Conservation (phyloP, 1,140 invertebrate genomes). For the Drosophila saltans region DNA sequence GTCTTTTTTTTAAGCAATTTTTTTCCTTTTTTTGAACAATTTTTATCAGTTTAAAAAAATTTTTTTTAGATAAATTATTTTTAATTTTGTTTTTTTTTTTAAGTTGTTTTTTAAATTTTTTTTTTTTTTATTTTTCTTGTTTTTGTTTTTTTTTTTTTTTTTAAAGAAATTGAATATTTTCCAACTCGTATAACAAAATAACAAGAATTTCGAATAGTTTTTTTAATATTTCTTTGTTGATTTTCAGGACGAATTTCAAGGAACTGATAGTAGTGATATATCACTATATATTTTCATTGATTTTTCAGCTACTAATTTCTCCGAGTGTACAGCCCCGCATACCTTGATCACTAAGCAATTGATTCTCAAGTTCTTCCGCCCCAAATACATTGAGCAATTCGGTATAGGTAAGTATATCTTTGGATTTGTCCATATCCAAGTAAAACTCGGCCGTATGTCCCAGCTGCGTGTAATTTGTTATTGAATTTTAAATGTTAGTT, state of each 20-base stretch:
- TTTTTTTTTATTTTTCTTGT: too few species aligned
- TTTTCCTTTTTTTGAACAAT: too few species aligned
- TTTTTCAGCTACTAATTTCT: not conserved
- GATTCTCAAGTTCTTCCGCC: slow-evolving; percentile 86
- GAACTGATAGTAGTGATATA: not conserved
- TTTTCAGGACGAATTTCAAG: slow-evolving; percentile 1
- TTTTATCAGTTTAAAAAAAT: too few species aligned
- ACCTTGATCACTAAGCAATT: slow-evolving; percentile 91
- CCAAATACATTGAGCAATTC: slow-evolving; percentile 88
- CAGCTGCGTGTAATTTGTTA: slow-evolving; percentile 84
- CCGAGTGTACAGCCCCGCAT: slow-evolving; percentile 47
- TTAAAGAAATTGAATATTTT: too few species aligned
- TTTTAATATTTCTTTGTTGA: not conserved
- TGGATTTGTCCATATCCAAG: slow-evolving; percentile 86
- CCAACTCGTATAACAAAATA: too few species aligned
- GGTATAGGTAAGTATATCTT: slow-evolving; percentile 86
- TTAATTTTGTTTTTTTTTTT: too few species aligned
- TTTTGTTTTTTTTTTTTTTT: too few species aligned
- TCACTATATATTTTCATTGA: not conserved
- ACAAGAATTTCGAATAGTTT: too few species aligned
- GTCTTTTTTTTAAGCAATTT: too few species aligned
- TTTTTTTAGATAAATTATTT: too few species aligned
- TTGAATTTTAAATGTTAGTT: slow-evolving; percentile 55
- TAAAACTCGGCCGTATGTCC: slow-evolving; percentile 91
- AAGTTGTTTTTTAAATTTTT: too few species aligned